Percentiles rank a stretch among this genome's conserved stretches.
Evolutionary conservation across 1,140 invertebrate species (phyloP).

Genomic region (Drosophila melanogaster): DNA sequence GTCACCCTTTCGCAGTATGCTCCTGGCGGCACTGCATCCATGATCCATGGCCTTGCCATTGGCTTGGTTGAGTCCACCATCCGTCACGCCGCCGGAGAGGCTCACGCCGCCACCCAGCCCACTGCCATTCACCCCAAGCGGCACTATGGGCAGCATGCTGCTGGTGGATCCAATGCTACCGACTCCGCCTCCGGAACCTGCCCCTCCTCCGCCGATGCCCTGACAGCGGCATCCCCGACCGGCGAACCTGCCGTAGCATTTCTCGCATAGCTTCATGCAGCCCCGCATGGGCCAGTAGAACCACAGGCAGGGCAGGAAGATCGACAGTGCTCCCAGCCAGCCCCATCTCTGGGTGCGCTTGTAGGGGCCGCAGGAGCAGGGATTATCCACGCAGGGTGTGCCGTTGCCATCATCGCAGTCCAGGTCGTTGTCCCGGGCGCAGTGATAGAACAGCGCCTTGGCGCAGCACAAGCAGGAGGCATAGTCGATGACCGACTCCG

Average conservation of each 20-base stretch:
- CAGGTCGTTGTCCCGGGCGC: constrained; percentile 89
- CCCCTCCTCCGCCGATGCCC: constrained; percentile 45
- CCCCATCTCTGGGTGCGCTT: constrained; percentile 91
- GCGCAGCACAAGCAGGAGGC: constrained; percentile 96
- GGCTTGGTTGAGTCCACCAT: constrained; percentile 23
- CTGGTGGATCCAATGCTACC: constrained; percentile 59
- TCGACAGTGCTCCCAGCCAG: constrained; percentile 91
- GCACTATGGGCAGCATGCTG: constrained; percentile 85
- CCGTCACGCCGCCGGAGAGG: constrained; percentile 7
- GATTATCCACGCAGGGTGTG: constrained; percentile 91
- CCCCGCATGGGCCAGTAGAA: constrained; percentile 96
- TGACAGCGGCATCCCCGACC: constrained; percentile 88
- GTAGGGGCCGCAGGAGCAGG: constrained; percentile 92
- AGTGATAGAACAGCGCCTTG: constrained; percentile 96
- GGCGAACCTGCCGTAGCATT: constrained; percentile 91
- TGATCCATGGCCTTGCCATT: constrained; percentile 68
- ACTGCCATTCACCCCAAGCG: constrained; percentile 57
- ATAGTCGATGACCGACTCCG: constrained; percentile 93
- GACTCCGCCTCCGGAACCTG: background rate
- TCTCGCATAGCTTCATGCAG: constrained; percentile 91
- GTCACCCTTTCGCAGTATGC: constrained; percentile 79
- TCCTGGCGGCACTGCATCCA: constrained; percentile 77
- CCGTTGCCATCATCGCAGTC: constrained; percentile 89
- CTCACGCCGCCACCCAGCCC: constrained; percentile 8
- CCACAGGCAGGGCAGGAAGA: constrained; percentile 94